Conservation (phyloP, 2,113 vertebrate genomes). For the Abramis brama region DNA sequence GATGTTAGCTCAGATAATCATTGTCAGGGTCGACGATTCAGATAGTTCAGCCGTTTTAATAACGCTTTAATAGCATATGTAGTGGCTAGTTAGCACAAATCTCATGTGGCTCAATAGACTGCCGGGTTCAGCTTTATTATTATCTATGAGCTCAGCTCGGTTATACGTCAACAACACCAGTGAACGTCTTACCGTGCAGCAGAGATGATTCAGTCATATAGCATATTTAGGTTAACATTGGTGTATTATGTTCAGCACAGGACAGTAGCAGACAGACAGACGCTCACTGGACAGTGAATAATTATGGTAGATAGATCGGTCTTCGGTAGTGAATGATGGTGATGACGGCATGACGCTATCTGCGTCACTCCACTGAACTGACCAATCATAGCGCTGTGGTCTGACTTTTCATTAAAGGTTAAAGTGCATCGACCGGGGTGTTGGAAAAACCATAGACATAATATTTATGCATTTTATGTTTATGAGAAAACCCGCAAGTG, state of each 20-base stretch:
- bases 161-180: neutral
- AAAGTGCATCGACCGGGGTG: neutral
- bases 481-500: neutral
- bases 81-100: neutral
- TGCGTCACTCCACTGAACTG: neutral
- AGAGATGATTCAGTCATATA: neutral
- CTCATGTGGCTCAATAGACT: neutral
- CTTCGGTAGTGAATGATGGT: neutral
- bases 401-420: neutral
- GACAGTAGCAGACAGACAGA: neutral
- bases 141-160: neutral
- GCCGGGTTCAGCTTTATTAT: neutral
- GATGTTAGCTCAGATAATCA: neutral
- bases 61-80: neutral
- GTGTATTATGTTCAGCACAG: neutral
- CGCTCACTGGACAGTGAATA: neutral
- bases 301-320: too few species aligned
- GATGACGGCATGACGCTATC: slow-evolving; percentile 6
- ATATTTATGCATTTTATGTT: too few species aligned
- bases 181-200: slow-evolving; percentile 41
- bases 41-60: neutral
- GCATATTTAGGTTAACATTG: neutral
- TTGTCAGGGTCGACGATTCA: neutral
- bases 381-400: neutral
- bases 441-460: neutral